These are phyloP conservation scores for Platygyra sinensis DNA, from an alignment of 64 coral and sea anemone genomes.

Conservation along the genomic window DNA sequence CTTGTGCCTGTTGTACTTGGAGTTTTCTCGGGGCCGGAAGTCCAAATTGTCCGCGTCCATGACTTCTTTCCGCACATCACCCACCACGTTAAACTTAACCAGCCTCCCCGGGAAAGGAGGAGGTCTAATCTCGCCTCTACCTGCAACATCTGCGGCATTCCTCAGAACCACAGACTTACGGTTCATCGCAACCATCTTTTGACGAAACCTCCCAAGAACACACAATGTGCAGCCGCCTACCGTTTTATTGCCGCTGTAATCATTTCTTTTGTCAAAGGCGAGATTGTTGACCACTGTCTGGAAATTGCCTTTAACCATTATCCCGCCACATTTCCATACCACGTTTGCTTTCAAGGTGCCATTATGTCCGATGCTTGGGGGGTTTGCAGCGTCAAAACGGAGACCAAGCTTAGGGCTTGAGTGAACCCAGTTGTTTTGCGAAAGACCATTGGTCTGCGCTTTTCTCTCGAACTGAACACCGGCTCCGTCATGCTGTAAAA, in stretches of 20 bases:
- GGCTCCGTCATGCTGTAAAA: constrained; percentile 67
- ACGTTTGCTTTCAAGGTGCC: constrained; percentile 65
- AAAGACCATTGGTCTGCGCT: constrained; percentile 51
- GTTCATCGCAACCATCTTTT: constrained; percentile 20
- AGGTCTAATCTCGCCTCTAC: constrained; percentile 26
- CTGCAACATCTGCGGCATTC: constrained; percentile 43
- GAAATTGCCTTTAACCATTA: constrained; percentile 67
- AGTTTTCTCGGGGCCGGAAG: constrained; percentile 29
- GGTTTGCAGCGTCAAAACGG: constrained; percentile 57
- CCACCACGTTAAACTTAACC: background rate
- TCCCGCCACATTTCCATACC: constrained; percentile 54
- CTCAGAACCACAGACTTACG: background rate
- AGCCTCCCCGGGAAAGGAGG: background rate
- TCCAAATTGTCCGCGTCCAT: constrained; percentile 58
- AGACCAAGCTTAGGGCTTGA: constrained; percentile 65
- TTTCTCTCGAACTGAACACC: constrained; percentile 46
- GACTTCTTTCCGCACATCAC: constrained; percentile 21
- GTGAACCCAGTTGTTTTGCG: constrained; percentile 67
- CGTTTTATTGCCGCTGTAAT: background rate
- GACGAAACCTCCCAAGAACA: constrained; percentile 10
- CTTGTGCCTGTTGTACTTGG: constrained; percentile 1
- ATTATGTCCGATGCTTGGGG: constrained; percentile 36
- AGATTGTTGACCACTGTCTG: constrained; percentile 65
- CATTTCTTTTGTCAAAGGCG: constrained; percentile 56
- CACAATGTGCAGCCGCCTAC: constrained; percentile 36